Conservation (phyloP, 1,140 invertebrate genomes). For the Oreohelix idahoensis region DNA sequence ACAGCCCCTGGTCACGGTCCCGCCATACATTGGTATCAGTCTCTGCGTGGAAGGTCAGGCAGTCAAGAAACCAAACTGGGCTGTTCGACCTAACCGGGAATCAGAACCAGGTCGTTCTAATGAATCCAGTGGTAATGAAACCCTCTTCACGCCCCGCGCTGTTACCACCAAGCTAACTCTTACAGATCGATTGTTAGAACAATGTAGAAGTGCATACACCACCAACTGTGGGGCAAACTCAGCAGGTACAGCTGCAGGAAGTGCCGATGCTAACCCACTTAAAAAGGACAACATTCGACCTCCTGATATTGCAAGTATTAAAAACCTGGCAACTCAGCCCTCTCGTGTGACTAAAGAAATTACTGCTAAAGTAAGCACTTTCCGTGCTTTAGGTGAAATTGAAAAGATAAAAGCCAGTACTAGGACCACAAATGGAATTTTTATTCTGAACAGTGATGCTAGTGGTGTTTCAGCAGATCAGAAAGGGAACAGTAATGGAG, state of each 20-base stretch:
- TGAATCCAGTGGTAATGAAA: not conserved
- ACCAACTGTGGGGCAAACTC: slow-evolving; percentile 6
- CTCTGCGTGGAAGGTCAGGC: slow-evolving; percentile 82
- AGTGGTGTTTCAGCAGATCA: not conserved
- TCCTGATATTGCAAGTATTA: not conserved
- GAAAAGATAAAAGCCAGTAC: slow-evolving; percentile 7
- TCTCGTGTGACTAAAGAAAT: not conserved
- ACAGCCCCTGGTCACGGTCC: slow-evolving; percentile 81
- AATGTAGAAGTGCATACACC: slow-evolving; percentile 4
- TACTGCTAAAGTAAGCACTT: slow-evolving; percentile 21
- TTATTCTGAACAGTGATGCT: not conserved
- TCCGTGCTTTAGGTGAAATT: not conserved
- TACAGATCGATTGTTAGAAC: not conserved
- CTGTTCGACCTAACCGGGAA: not conserved
- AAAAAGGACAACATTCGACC: slow-evolving; percentile 10
- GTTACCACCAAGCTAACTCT: slow-evolving; percentile 33
- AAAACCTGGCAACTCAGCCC: not conserved
- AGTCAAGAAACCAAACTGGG: slow-evolving; percentile 54
- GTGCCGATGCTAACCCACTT: not conserved
- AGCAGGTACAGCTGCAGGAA: not conserved
- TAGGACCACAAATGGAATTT: not conserved
- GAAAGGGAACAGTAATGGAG: not conserved
- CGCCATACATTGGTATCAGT: slow-evolving; percentile 87
- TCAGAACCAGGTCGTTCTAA: not conserved
- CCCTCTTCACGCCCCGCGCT: slow-evolving; percentile 35